Conservation (phyloP, 2,888 invertebrate genomes). For the Acleris literana region DNA sequence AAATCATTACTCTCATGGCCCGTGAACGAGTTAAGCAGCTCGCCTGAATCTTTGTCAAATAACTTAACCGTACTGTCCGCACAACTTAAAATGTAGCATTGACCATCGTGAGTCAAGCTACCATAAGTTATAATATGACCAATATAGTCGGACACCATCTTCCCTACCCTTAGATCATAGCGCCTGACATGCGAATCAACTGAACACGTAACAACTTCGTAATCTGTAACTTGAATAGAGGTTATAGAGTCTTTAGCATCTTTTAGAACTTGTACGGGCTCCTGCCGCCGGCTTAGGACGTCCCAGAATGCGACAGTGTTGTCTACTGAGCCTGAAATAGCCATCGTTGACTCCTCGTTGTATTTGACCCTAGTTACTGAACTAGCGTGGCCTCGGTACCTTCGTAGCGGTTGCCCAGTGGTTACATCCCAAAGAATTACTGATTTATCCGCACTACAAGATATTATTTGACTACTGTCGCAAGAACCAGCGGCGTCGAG, state of each 20-base stretch:
- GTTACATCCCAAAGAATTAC: conserved; percentile 98
- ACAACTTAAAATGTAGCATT: conserved; percentile 94
- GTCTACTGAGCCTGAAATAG: conserved; percentile 96
- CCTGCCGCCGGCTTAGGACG: conserved; percentile 68
- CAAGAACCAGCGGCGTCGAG: conserved; percentile 88
- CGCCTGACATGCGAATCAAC: conserved; percentile 93
- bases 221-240: conserved; percentile 90
- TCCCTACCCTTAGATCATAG: conserved; percentile 96
- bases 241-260: conserved; percentile 97
- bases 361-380: conserved; percentile 93
- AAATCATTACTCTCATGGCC: conserved; percentile 94
- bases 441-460: conserved; percentile 95
- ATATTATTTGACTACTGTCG: conserved; percentile 96
- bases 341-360: conserved; percentile 97
- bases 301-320: conserved; percentile 98
- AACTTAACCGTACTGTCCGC: conserved; percentile 92
- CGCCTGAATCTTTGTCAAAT: conserved; percentile 89
- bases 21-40: conserved; percentile 85
- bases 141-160: conserved; percentile 91
- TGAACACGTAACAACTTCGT: conserved; percentile 95
- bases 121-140: conserved; percentile 94
- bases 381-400: conserved; percentile 94
- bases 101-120: conserved; percentile 94
- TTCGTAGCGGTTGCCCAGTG: conserved; percentile 92
- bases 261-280: conserved; percentile 85